These are phyloP conservation scores for Pocillopora grandis DNA, from an alignment of 92 coral and sea anemone genomes.

Conservation along the genomic window DNA sequence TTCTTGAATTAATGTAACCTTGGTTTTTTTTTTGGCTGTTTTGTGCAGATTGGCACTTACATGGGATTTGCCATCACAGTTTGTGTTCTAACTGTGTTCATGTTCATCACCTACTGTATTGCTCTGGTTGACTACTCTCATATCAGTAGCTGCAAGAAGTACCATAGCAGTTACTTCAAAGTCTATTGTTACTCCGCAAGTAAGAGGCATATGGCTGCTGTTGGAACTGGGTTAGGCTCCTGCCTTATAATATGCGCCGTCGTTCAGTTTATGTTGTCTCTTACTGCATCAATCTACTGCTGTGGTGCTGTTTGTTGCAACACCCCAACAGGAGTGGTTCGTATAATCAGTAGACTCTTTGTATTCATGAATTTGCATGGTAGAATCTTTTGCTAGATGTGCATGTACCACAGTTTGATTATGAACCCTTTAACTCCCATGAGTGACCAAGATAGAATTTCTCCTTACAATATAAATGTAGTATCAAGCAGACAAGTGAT, in stretches of 20 bases:
- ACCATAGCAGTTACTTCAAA: neutral
- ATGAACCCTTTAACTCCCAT: too few relatives aligned
- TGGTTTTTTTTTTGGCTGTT: neutral
- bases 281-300: conserved; percentile 71
- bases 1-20: neutral
- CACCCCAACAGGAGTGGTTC: conserved; percentile 10
- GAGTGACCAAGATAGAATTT: too few relatives aligned
- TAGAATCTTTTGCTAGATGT: too few relatives aligned
- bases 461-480: too few relatives aligned
- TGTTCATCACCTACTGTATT: conserved; percentile 63
- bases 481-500: too few relatives aligned
- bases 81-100: conserved; percentile 56
- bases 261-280: conserved; percentile 61
- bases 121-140: conserved; percentile 39
- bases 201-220: neutral
- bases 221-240: conserved; percentile 59
- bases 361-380: neutral
- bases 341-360: neutral
- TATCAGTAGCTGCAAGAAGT: conserved; percentile 3
- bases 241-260: conserved; percentile 48
- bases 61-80: conserved; percentile 73
- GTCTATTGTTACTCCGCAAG: neutral
- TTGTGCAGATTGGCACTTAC: conserved; percentile 69
- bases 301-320: conserved; percentile 63
- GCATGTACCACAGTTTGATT: too few relatives aligned